Evolutionary conservation across 2,797 vertebrate species (phyloP), one percentile per base, ranked within the genome.

Genomic region (Rhabdophis nuchalis): DNA sequence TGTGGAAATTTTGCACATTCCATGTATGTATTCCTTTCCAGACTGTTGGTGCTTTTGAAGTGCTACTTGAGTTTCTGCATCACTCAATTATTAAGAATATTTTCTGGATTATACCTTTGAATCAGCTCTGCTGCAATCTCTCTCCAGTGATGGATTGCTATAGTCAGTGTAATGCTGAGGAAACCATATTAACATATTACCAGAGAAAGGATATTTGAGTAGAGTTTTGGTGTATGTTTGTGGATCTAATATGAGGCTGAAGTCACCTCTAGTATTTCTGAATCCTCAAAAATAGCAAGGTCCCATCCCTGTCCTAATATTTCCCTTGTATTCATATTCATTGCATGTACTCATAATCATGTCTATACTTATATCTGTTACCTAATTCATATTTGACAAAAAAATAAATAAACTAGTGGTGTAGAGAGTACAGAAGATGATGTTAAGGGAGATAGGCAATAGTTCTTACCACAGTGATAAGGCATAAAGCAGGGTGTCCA

Each of bases 151-250:
- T 87, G 82, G 82, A 93, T 85, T 93, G 53, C 64, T 64, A 90
- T 1, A 27, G 32, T 23, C 1, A 0, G 53, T 46, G 0, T 88
- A 27, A 4, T 50, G 64, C 91, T 41, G 89, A 91, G 88, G 82
- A 89, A 52, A 58, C 0, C 0, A 20, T 0, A 0, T 12, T 68
- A 52, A 18, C 1, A 1, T 0, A 0, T 13, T 72, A 58, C 20
- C 1, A 1, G 88, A 93, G 56, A n/a, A 46, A 92, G 14, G 52
- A 53, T 36, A 54, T 50, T 52, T 23, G 64, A 68, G 72, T 52
- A 13, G 68, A 89, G 11, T 82, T 32, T 36, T n/a, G 4, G 4
- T 88, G 50, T 85, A 46, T 50, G 0, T 20, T 20, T 72, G 52
- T 72, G 61, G 89, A 53, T 77, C 32, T 52, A 23, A 23, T 1